Percentiles rank a stretch among this genome's conserved stretches.
Evolutionary conservation across 2,113 vertebrate species (phyloP).

Genomic region (Anser brachyrhynchus): DNA sequence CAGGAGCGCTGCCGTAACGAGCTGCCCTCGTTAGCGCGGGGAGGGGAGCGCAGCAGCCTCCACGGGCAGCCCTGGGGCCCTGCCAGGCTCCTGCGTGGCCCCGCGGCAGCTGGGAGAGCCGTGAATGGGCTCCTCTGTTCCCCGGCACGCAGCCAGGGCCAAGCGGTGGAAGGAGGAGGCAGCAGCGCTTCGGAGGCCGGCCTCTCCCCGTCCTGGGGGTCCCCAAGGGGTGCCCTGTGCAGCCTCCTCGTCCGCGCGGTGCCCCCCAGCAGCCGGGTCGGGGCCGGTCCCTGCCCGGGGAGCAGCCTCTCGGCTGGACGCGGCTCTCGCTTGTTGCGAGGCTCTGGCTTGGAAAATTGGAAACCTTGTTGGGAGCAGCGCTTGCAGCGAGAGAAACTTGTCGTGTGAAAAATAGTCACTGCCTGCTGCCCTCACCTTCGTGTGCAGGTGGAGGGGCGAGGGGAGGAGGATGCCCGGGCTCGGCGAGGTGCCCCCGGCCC

Average conservation of each 20-base stretch:
- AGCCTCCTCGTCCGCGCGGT: too few species aligned
- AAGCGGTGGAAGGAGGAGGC: too few species aligned
- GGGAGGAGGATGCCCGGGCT: neutral
- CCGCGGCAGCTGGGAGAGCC: neutral
- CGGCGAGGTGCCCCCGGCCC: neutral
- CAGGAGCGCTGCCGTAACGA: neutral
- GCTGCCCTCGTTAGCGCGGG: neutral
- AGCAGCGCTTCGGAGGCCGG: too few species aligned
- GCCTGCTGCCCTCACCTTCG: neutral
- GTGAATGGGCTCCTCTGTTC: too few species aligned
- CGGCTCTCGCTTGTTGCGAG: too few species aligned
- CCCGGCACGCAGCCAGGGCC: fast-evolving
- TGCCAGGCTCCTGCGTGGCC: neutral
- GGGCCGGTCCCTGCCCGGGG: too few species aligned
- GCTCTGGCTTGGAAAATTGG: fast-evolving
- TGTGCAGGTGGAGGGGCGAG: fast-evolving
- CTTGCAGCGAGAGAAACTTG: neutral
- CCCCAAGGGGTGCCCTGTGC: too few species aligned
- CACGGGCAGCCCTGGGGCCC: neutral
- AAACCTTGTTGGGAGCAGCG: neutral
- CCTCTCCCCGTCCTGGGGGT: too few species aligned
- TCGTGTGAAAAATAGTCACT: fast-evolving
- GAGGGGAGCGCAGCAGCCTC: neutral
- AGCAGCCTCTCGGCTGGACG: too few species aligned
- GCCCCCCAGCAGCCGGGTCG: too few species aligned